Conservation (phyloP, 2,797 vertebrate genomes). For the Myotis myotis region DNA sequence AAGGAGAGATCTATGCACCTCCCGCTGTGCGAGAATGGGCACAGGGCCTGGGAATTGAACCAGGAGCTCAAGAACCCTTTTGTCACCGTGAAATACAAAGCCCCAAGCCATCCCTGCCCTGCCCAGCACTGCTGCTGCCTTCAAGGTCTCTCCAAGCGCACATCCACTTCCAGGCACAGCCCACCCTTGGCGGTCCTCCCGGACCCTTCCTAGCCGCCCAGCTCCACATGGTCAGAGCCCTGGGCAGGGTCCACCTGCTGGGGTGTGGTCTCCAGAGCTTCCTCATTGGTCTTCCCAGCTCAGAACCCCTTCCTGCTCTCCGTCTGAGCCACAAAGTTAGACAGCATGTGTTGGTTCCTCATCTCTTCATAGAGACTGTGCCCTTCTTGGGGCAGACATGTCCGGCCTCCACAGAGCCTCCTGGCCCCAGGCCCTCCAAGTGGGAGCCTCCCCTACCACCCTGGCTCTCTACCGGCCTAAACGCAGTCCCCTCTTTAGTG, state of each 20-base stretch:
- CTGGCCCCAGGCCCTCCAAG: not conserved
- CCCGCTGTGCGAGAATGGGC: not conserved
- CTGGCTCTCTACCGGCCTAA: not conserved
- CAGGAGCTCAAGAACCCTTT: not conserved
- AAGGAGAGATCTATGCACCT: not conserved
- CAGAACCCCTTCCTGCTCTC: not conserved
- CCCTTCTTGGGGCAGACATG: not conserved
- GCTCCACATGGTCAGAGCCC: not conserved
- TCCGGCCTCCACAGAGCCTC: not conserved
- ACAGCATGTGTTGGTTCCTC: not conserved
- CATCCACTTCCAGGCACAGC: not conserved
- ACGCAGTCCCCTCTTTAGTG: not conserved
- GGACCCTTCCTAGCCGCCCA: not conserved
- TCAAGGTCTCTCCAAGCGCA: not conserved
- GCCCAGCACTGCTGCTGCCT: not conserved
- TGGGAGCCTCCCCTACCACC: not conserved
- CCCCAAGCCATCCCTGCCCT: not conserved
- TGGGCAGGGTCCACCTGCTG: rapidly evolving
- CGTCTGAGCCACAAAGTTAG: not conserved
- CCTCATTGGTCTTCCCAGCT: not conserved
- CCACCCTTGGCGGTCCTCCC: not conserved
- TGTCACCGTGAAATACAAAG: not conserved
- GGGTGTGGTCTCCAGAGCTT: not conserved
- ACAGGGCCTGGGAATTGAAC: not conserved
- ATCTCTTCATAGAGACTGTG: not conserved